Evolutionary conservation across 1,140 invertebrate species (phyloP).

Genomic region (Danaus melanippus): DNA sequence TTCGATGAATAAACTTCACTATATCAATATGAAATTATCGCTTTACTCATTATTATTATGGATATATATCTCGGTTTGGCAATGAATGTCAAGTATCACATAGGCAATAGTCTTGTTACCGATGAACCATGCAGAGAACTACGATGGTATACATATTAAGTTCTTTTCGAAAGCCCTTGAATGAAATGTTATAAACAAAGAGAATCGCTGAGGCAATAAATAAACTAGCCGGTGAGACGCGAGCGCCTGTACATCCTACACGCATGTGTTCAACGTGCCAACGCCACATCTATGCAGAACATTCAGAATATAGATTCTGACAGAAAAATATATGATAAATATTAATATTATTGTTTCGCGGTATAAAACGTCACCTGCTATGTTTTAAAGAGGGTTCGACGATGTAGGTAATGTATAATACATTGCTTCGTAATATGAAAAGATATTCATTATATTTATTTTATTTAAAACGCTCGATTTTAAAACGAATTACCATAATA

Average conservation of each 20-base stretch:
- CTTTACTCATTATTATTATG: too few relatives aligned
- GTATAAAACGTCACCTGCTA: too few relatives aligned
- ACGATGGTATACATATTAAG: constrained; percentile 54
- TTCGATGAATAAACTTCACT: background rate
- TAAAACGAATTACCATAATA: too few relatives aligned
- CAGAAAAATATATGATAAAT: constrained; percentile 20
- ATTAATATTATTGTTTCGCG: background rate
- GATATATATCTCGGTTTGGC: too few relatives aligned
- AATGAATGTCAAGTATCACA: too few relatives aligned
- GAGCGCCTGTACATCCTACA: constrained; percentile 47
- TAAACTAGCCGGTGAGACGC: constrained; percentile 51
- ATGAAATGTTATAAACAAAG: constrained; percentile 61
- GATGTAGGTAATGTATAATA: too few relatives aligned
- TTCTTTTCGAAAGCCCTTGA: constrained; percentile 51
- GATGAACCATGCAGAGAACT: constrained; percentile 23
- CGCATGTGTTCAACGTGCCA: constrained; percentile 57
- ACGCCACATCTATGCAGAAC: constrained; percentile 36
- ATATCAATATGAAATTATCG: too few relatives aligned
- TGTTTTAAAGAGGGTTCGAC: too few relatives aligned
- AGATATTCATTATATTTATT: too few relatives aligned
- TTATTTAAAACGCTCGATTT: too few relatives aligned
- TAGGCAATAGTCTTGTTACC: constrained; percentile 4
- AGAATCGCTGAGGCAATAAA: constrained; percentile 59
- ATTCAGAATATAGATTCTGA: constrained; percentile 32
- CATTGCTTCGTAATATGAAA: too few relatives aligned